Conservation (phyloP, 2,797 vertebrate genomes). For the Danionella dracula region DNA sequence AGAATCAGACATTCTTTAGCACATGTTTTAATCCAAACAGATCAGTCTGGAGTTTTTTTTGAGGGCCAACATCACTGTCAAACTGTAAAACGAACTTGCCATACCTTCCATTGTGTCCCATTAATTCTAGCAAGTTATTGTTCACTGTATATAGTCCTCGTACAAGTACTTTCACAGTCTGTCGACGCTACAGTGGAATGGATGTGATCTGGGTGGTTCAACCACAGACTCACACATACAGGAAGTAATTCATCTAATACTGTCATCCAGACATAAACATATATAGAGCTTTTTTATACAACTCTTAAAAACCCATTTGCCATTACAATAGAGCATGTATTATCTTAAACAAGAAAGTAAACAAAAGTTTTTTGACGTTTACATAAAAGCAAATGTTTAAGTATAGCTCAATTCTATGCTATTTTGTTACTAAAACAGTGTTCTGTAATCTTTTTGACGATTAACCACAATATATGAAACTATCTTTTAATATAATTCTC, state of each 20-base stretch:
- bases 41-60: conserved; percentile 32
- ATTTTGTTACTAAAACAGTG: too few relatives aligned
- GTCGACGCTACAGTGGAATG: background rate
- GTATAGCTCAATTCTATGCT: too few relatives aligned
- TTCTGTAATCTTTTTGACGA: too few relatives aligned
- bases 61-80: conserved; percentile 17
- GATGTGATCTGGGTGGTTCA: conserved; percentile 64
- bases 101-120: conserved; percentile 36
- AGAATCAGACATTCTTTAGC: conserved; percentile 32
- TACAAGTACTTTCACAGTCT: conserved; percentile 7
- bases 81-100: conserved; percentile 31
- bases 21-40: conserved; percentile 25
- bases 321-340: background rate
- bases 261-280: conserved; percentile 57
- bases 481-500: too few relatives aligned
- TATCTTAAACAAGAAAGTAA: too few relatives aligned
- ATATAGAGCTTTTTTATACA: conserved; percentile 48
- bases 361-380: too few relatives aligned
- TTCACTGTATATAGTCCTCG: conserved; percentile 11
- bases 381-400: too few relatives aligned
- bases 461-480: too few relatives aligned
- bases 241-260: conserved; percentile 52
- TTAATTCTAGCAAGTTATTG: conserved; percentile 27
- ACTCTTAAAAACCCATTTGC: background rate
- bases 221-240: conserved; percentile 44